Percentiles rank a stretch among this genome's conserved stretches.
phyloP scores from a whole-genome alignment of 1,140 invertebrate genomes.

The Homalodisca vitripennis region DNA sequence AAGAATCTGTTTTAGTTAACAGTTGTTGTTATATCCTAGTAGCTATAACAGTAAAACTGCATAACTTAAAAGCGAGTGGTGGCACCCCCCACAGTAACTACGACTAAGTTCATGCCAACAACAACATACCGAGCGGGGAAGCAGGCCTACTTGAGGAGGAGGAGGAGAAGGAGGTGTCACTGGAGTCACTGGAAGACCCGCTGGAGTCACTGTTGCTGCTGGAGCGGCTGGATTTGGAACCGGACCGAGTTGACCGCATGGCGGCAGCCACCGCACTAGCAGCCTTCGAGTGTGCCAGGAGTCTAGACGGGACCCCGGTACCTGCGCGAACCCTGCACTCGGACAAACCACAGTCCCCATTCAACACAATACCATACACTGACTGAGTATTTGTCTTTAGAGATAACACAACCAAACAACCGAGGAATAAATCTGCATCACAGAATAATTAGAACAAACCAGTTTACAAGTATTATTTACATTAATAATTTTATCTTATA shows the following conservation, averaged over 20 bases:
- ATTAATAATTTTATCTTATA: too few relatives aligned
- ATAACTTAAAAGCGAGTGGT: too few relatives aligned
- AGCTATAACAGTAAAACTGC: too few relatives aligned
- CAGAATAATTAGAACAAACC: too few relatives aligned
- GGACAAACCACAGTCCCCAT: too few relatives aligned
- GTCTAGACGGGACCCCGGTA: conserved; percentile 33
- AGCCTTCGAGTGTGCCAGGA: conserved; percentile 36
- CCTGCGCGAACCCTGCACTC: neutral
- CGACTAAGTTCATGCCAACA: neutral
- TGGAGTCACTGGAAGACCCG: conserved; percentile 54
- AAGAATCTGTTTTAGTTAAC: too few relatives aligned
- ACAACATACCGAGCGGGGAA: conserved; percentile 45
- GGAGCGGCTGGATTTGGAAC: conserved; percentile 35
- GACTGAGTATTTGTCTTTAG: too few relatives aligned
- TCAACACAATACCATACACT: too few relatives aligned
- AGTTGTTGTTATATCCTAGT: too few relatives aligned
- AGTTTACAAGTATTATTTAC: too few relatives aligned
- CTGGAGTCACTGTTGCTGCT: conserved; percentile 43
- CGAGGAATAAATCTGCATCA: too few relatives aligned
- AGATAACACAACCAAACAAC: too few relatives aligned
- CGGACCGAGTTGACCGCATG: conserved; percentile 31
- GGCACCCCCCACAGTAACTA: neutral
- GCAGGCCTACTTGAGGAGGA: conserved; percentile 54
- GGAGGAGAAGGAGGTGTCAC: conserved; percentile 51
- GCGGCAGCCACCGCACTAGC: conserved; percentile 28